A percentile compares a stretch with the other conserved stretches of the same genome.
Conservation (phyloP, 2,113 vertebrate genomes). For the Crotalus viridis region DNA sequence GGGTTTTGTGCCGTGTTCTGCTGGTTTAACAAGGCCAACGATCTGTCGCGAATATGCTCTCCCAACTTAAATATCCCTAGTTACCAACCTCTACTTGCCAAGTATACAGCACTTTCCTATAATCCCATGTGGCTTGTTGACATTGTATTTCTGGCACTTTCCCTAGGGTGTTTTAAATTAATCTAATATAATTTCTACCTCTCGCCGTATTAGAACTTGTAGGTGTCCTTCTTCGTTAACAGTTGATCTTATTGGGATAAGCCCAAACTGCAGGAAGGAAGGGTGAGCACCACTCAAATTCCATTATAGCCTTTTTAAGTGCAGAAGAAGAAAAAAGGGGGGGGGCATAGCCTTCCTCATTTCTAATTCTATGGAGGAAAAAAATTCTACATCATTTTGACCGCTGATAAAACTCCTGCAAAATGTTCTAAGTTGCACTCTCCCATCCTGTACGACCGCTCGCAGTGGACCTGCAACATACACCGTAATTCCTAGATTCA, state of each 20-base stretch:
- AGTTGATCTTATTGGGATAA: neutral
- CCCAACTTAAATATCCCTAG: neutral
- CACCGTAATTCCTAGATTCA: neutral
- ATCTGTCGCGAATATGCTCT: neutral
- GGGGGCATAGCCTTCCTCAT: neutral
- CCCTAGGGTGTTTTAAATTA: neutral
- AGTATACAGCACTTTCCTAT: neutral
- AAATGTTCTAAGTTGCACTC: too few species aligned
- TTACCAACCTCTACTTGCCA: constrained; percentile 4
- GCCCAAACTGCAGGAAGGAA: neutral
- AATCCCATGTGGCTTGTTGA: neutral
- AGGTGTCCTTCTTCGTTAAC: neutral
- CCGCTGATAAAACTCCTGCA: neutral
- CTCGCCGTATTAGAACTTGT: neutral
- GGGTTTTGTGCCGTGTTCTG: neutral
- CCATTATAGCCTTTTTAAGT: neutral
- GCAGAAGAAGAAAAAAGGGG: too few species aligned
- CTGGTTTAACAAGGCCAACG: neutral
- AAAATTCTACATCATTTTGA: neutral
- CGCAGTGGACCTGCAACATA: neutral
- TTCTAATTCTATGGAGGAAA: neutral
- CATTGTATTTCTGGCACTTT: neutral
- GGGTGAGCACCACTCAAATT: neutral
- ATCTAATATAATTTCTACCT: neutral
- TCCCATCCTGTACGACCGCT: neutral